Evolutionary conservation across 2,113 vertebrate genomes (phyloP), one percentile per base, ranked within the genome.

Genomic region (Hippocampus comes): DNA sequence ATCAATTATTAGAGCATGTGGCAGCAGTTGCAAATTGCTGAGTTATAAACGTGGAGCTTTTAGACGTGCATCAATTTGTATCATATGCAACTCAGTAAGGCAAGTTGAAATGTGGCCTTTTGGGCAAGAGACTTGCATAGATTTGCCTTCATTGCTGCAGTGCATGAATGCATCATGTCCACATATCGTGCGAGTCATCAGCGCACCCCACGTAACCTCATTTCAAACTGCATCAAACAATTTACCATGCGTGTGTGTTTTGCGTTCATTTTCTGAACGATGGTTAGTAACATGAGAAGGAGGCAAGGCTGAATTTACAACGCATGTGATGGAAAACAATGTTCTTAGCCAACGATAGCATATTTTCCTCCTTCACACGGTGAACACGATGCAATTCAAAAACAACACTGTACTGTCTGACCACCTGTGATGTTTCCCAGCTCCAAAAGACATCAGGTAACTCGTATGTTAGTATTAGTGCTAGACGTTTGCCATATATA

Each of bases 41-140:
- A 30, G 18, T 61, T 61, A 17, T 30, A 9, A 30, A 8, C 56
- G 23, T 59, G 56, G 23, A 59, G n/a, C n/a, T 61, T 11, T 86
- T 85, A 78, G 67, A 82, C 79, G 81, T 77, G 72, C 63, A 86
- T 88, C 82, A 80, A 84, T 82, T 84, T 91, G 85, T 79, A 84
- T 83, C 84, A 74, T 84, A 75, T 84, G 82, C 81, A 84, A 83
- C 84, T 84, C 81, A 87, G 78, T 85, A 88, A 87, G 81, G 43
- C 70, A 75, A 2, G 15, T 57, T 78, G 57, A 82, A 85, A 82
- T 82, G 70, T 86, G 80, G 64, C 73, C 80, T 88, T 83, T 85
- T 67, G 83, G 74, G 70, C 76, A 84, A 61, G 27, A 82, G 83
- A 80, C 77, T 63, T 78, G 73, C 74, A 82, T 67, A 81, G 71